Evolutionary conservation across 2,797 vertebrate species (phyloP).

Genomic region (Eulemur albifrons): DNA sequence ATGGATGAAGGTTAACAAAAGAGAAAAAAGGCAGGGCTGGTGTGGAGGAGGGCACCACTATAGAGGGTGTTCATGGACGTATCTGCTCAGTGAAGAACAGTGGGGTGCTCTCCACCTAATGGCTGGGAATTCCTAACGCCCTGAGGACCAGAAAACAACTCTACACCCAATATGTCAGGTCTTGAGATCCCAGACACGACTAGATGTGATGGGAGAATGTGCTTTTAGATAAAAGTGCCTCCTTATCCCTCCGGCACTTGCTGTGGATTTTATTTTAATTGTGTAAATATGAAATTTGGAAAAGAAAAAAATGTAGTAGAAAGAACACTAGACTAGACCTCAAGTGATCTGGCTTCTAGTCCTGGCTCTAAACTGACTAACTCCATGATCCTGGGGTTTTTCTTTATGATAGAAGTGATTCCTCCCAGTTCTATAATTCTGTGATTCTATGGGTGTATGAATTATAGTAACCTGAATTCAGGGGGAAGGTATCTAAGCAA

Average conservation of each 20-base stretch:
- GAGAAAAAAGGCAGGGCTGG: neutral
- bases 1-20: neutral
- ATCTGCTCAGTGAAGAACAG: neutral
- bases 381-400: neutral
- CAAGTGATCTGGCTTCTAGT: neutral
- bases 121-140: neutral
- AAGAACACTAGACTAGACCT: neutral
- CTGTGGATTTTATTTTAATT: neutral
- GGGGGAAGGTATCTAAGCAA: neutral
- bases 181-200: neutral
- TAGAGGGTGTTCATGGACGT: neutral
- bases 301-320: neutral
- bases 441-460: neutral
- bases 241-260: neutral
- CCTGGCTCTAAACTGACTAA: neutral
- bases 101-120: neutral
- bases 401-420: neutral
- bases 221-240: neutral
- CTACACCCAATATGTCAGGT: neutral
- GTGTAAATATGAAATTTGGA: neutral
- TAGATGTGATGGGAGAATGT: neutral
- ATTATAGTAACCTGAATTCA: neutral
- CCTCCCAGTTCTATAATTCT: neutral
- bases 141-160: conserved; percentile 6
- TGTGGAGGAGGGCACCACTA: neutral